Percentiles rank a stretch among this genome's conserved stretches.
Conservation (phyloP, 2,888 invertebrate genomes). For the Dynastes maya region DNA sequence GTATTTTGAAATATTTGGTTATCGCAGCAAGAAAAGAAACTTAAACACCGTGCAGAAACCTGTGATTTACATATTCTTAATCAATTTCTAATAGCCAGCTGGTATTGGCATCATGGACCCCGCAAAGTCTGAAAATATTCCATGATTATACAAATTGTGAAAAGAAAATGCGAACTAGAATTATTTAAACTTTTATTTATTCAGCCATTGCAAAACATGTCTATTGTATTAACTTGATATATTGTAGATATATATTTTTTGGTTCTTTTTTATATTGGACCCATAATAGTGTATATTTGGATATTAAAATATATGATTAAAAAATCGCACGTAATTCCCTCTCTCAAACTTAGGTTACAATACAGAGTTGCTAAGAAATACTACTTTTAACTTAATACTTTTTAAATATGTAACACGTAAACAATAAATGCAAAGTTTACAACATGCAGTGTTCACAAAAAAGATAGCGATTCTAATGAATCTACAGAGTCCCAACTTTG, state of each 20-base stretch:
- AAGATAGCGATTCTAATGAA: constrained; percentile 71
- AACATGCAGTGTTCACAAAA: constrained; percentile 64
- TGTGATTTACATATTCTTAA: constrained; percentile 52
- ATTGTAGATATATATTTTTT: constrained; percentile 4
- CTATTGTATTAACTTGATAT: constrained; percentile 25
- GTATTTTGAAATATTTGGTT: constrained; percentile 31
- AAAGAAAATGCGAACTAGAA: constrained; percentile 39
- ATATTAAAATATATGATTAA: constrained; percentile 23
- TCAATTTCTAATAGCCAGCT: constrained; percentile 64
- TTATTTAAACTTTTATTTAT: constrained; percentile 37
- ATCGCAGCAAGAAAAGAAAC: constrained; percentile 56
- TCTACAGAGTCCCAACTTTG: constrained; percentile 72
- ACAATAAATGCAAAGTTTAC: constrained; percentile 41
- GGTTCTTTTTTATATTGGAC: constrained; percentile 29
- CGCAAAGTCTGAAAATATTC: constrained; percentile 69
- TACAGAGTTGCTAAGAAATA: constrained; percentile 16
- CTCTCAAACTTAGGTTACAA: not conserved
- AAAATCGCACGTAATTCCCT: constrained; percentile 12
- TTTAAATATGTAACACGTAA: constrained; percentile 44
- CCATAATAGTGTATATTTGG: constrained; percentile 23
- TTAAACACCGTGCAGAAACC: constrained; percentile 63
- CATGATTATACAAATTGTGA: constrained; percentile 19
- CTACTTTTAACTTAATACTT: constrained; percentile 30
- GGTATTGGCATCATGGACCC: constrained; percentile 70
- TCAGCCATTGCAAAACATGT: constrained; percentile 30